Evolutionary conservation across 2,888 invertebrate species (phyloP).

Genomic region (Sericinus montela): DNA sequence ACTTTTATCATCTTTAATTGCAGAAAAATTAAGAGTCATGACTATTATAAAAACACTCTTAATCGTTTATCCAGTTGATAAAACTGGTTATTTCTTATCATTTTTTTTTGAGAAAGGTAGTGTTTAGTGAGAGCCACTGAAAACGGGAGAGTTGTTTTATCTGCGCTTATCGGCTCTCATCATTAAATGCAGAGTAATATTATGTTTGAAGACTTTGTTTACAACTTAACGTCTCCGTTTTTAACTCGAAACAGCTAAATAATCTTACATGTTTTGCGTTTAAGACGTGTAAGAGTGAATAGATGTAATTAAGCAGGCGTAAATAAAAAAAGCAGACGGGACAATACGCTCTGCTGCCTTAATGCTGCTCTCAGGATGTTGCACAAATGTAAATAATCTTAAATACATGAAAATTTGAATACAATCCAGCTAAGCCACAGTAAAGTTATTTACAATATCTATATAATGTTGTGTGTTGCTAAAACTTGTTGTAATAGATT

Average conservation of each 20-base stretch:
- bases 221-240: neutral
- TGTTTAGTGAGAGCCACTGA: neutral
- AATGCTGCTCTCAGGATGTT: slow-evolving; percentile 98
- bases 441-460: too few relatives aligned
- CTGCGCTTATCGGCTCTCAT: neutral
- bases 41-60: neutral
- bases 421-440: too few relatives aligned
- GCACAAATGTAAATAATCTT: slow-evolving; percentile 48
- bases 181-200: neutral
- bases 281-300: too few relatives aligned
- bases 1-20: too few relatives aligned
- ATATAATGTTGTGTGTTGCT: too few relatives aligned
- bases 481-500: too few relatives aligned
- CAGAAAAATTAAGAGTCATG: too few relatives aligned
- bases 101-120: too few relatives aligned
- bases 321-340: slow-evolving; percentile 93
- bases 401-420: too few relatives aligned
- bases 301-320: slow-evolving; percentile 94
- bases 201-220: neutral
- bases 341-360: slow-evolving; percentile 92
- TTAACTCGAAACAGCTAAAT: too few relatives aligned
- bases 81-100: neutral
- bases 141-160: neutral
- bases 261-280: too few relatives aligned
- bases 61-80: slow-evolving; percentile 16